Evolutionary conservation across 2,113 vertebrate genomes (phyloP), one percentile per base, ranked within the genome.

Genomic region (Malurus cyaneus): DNA sequence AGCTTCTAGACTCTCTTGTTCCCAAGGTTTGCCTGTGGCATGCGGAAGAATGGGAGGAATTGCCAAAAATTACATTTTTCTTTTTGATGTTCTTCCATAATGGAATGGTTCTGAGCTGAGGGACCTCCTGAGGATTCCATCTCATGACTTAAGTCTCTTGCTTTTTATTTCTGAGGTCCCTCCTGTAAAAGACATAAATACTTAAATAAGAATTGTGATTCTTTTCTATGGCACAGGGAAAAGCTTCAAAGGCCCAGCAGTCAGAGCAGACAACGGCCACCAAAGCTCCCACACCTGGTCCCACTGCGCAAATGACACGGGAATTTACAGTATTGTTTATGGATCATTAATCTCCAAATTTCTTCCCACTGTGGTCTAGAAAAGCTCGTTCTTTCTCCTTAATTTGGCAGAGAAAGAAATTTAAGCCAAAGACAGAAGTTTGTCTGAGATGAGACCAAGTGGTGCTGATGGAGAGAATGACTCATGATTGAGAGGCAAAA

Each of bases 21-120:
- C 71, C 39, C 23, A 44, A 84, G 28, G 32, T 70, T 79, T 86
- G 39, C 47, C 76, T 7, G 3, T 36, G 28, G 59, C 76, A 78
- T 18, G 24, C 56, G 26, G 16, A 73, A 6, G 18, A 78, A 80
- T 21, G 20, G 31, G 52, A 24, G 12, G 32, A 80, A 78, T 4
- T 88, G 67, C 29, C 49, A 90, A 70, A 87, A 95, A 59, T 24
- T 76, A 25, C 24, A 41, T 25, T 66, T 66, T 89, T 67, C 44
- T 56, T 86, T 88, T 86, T 88, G 32, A 94, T 65, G 47, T 52
- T 78, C 32, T 86, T 88, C 76, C 76, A 59, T 39, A 95, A 90
- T 10, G 24, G 44, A 69, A 73, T 17, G 39, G 20, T 18, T 90
- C 66, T 76, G 50, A 80, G 74, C 60, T 56, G 18, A 74, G 52